Evolutionary conservation across 1,140 invertebrate species (phyloP).

Genomic region (Pseudomyrmex dendroicus): DNA sequence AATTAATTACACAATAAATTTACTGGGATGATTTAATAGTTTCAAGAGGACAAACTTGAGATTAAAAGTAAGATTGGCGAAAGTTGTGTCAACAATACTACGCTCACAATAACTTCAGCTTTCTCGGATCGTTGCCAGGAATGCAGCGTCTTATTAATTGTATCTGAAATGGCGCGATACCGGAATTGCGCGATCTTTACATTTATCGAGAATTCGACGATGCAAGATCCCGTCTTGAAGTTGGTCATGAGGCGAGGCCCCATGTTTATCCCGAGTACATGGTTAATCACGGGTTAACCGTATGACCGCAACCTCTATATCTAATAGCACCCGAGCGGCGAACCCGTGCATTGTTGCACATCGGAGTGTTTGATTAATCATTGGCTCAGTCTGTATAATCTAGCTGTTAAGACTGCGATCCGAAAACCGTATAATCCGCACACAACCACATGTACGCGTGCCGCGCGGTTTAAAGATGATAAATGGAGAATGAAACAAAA

Average conservation of each 20-base stretch:
- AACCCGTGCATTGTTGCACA: slow-evolving; percentile 73
- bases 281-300: slow-evolving; percentile 76
- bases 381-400: slow-evolving; percentile 75
- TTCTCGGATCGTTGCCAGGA: slow-evolving; percentile 7
- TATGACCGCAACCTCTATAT: slow-evolving; percentile 70
- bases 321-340: slow-evolving; percentile 73
- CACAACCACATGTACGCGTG: neutral
- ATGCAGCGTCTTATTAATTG: slow-evolving; percentile 45
- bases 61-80: slow-evolving; percentile 16
- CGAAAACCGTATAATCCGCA: slow-evolving; percentile 2
- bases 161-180: slow-evolving; percentile 14
- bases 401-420: slow-evolving; percentile 70
- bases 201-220: slow-evolving; percentile 54
- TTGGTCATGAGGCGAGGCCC: slow-evolving; percentile 49
- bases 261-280: slow-evolving; percentile 72
- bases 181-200: slow-evolving; percentile 36
- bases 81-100: slow-evolving; percentile 5
- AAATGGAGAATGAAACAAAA: neutral
- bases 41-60: slow-evolving; percentile 10
- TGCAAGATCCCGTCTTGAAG: slow-evolving; percentile 61
- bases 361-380: slow-evolving; percentile 79
- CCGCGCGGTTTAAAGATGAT: no score
- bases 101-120: slow-evolving; percentile 4
- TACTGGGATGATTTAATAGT: neutral
- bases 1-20: neutral